Conservation (phyloP, 2,113 vertebrate genomes). For the Grallaria varia region DNA sequence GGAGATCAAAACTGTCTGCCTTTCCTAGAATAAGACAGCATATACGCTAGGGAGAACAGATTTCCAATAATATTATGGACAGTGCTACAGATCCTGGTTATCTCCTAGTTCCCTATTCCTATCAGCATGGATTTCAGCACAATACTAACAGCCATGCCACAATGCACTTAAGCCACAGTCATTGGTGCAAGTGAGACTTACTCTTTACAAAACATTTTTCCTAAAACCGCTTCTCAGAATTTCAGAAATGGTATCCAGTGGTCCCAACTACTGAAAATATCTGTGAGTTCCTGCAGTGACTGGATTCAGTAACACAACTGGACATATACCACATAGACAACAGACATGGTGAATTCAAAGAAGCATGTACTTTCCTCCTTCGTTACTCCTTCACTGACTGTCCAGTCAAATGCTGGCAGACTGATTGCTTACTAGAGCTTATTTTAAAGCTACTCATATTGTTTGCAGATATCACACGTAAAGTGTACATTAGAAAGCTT, state of each 20-base stretch:
- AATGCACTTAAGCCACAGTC: not conserved
- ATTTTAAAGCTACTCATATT: not conserved
- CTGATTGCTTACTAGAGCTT: not conserved
- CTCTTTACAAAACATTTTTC: not conserved
- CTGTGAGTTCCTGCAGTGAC: not conserved
- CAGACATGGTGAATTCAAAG: not conserved
- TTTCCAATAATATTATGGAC: not conserved
- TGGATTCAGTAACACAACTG: not conserved
- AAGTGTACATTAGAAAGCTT: not conserved
- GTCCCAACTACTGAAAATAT: not conserved
- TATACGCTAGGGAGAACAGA: not conserved
- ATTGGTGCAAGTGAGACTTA: not conserved
- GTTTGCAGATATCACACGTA: not conserved
- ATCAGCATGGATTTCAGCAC: not conserved
- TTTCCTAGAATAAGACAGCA: not conserved
- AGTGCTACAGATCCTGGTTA: not conserved
- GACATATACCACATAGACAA: not conserved
- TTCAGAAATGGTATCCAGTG: not conserved
- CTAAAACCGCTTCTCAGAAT: not conserved
- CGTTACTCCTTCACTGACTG: not conserved
- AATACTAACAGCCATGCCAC: not conserved
- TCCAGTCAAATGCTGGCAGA: not conserved
- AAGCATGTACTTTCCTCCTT: not conserved
- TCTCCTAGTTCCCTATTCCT: not conserved
- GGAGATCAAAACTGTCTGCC: not conserved